Percentiles rank a stretch among this genome's conserved stretches.
These are phyloP conservation scores for Nasalis larvatus DNA, from an alignment of 2,113 vertebrate species.

Conservation along the genomic window DNA sequence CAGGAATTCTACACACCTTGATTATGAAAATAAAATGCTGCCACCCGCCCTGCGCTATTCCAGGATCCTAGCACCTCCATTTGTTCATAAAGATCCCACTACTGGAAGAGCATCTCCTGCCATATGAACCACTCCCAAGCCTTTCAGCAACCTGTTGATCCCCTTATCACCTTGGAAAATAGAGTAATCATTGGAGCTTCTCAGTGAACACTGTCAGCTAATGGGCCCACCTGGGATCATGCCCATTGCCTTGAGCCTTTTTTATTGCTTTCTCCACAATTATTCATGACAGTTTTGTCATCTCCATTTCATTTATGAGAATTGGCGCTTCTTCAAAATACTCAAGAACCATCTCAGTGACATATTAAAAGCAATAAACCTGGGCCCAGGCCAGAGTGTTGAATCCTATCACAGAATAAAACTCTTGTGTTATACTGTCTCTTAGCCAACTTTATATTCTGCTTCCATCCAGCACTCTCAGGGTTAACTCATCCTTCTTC, in stretches of 20 bases:
- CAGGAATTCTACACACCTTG: background rate
- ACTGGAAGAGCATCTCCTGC: background rate
- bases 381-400: background rate
- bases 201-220: background rate
- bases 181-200: rapidly evolving
- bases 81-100: background rate
- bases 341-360: background rate
- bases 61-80: background rate
- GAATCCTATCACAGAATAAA: background rate
- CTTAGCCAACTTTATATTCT: background rate
- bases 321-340: background rate
- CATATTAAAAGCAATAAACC: background rate
- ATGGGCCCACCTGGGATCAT: background rate
- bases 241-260: background rate
- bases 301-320: background rate
- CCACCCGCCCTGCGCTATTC: background rate
- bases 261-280: background rate
- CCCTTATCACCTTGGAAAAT: background rate
- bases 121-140: background rate
- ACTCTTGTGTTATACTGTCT: background rate
- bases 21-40: background rate
- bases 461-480: background rate
- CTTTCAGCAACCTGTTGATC: background rate
- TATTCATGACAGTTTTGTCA: background rate
- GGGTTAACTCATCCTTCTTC: background rate